phyloP scores from a whole-genome alignment of 2,797 vertebrate species.

The Champsocephalus esox region DNA sequence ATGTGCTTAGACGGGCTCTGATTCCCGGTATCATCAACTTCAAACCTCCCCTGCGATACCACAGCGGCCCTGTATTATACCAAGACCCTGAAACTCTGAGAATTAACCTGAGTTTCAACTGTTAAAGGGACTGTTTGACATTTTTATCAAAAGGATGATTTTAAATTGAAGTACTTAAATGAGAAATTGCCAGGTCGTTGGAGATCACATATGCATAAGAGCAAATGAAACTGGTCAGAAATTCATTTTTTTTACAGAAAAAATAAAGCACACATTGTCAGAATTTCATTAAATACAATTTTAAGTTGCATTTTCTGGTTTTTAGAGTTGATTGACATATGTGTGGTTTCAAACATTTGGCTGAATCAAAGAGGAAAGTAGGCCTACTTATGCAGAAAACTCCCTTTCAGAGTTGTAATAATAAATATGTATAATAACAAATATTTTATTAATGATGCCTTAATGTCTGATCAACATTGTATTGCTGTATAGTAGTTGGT shows the following conservation, averaged over 20 bases:
- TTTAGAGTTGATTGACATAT: neutral
- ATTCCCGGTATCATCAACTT: slow-evolving; percentile 76
- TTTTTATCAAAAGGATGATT: slow-evolving; percentile 38
- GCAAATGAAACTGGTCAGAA: neutral
- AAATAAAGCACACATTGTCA: neutral
- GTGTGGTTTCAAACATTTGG: neutral
- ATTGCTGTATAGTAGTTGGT: neutral
- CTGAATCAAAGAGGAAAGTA: neutral
- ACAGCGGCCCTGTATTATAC: slow-evolving; percentile 80
- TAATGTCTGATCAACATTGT: neutral
- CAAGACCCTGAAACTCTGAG: slow-evolving; percentile 70
- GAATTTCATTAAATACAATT: neutral
- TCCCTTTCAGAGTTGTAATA: neutral
- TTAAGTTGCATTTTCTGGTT: too few species aligned
- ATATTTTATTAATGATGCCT: neutral
- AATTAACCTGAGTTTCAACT: slow-evolving; percentile 42
- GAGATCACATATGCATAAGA: neutral
- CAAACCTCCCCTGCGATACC: slow-evolving; percentile 82
- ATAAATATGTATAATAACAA: neutral
- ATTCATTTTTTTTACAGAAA: neutral
- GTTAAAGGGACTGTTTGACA: slow-evolving; percentile 58
- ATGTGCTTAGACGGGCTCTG: slow-evolving; percentile 55
- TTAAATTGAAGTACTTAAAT: slow-evolving; percentile 10
- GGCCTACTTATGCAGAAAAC: neutral
- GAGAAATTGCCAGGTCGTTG: neutral